A percentile compares a stretch with the other conserved stretches of the same genome.
Evolutionary conservation across 2,888 invertebrate species (phyloP).

Genomic region (Deilephila elpenor): DNA sequence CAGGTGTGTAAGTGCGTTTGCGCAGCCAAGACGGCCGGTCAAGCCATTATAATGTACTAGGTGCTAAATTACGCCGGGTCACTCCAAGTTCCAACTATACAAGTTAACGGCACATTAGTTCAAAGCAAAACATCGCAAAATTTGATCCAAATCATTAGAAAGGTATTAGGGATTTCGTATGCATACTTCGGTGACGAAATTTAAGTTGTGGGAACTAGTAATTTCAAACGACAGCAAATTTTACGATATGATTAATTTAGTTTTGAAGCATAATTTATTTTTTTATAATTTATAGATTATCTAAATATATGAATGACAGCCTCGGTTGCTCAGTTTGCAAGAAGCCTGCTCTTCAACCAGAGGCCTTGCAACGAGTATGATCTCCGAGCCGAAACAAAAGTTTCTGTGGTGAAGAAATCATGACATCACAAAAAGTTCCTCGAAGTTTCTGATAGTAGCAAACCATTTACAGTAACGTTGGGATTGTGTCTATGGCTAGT

Average conservation of each 20-base stretch:
- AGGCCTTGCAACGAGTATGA: too few species aligned
- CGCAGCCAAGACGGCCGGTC: conserved; percentile 1
- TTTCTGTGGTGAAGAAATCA: too few species aligned
- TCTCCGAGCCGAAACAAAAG: too few species aligned
- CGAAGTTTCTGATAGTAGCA: too few species aligned
- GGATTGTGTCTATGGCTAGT: too few species aligned
- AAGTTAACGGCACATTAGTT: conserved; percentile 16
- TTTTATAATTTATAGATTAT: too few species aligned
- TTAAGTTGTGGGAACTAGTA: not conserved
- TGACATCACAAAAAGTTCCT: too few species aligned
- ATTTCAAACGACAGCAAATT: not conserved
- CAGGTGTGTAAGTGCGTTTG: not conserved
- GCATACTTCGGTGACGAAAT: conserved; percentile 4
- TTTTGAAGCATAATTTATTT: not conserved
- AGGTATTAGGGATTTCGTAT: not conserved
- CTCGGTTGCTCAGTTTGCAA: too few species aligned
- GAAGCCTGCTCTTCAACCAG: too few species aligned
- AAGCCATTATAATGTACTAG: conserved; percentile 20
- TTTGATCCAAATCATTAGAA: conserved; percentile 19
- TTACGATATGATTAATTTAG: too few species aligned
- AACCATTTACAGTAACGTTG: too few species aligned
- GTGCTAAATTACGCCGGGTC: conserved; percentile 23
- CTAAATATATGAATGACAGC: too few species aligned
- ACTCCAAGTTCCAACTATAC: not conserved
- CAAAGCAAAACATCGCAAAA: not conserved